phyloP scores from a whole-genome alignment of 1,140 invertebrate genomes.

The Drosophila willistoni region DNA sequence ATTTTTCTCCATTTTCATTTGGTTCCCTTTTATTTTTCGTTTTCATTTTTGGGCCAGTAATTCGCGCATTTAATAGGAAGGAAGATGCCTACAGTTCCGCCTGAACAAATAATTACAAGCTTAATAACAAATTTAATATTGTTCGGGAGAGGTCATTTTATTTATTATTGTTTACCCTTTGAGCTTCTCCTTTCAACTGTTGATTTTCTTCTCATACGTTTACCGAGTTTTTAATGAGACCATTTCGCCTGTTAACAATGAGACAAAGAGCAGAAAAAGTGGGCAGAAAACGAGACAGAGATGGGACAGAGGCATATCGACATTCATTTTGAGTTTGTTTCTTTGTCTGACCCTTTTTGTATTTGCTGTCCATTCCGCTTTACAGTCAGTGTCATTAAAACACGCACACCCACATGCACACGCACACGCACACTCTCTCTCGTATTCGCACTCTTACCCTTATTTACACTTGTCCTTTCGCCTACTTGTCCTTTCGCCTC shows the following conservation, averaged over 20 bases:
- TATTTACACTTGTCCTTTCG: conserved; percentile 50
- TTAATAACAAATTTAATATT: conserved; percentile 80
- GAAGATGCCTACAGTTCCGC: conserved; percentile 66
- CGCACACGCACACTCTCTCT: conserved; percentile 7
- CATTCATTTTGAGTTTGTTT: conserved; percentile 9
- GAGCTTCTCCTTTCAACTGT: conserved; percentile 43
- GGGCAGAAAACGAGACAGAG: background rate
- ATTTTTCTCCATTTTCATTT: conserved; percentile 54
- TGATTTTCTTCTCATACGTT: conserved; percentile 65
- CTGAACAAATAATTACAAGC: conserved; percentile 74
- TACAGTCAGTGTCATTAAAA: conserved; percentile 44
- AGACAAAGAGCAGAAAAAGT: conserved; percentile 8
- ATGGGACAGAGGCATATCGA: conserved; percentile 33
- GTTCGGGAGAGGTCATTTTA: conserved; percentile 51
- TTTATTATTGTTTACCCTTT: conserved; percentile 56
- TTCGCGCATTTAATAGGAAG: conserved; percentile 47
- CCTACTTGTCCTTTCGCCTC: background rate
- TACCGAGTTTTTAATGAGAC: conserved; percentile 70
- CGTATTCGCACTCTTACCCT: conserved; percentile 12
- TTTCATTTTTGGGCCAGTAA: conserved; percentile 24
- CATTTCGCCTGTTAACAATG: conserved; percentile 46
- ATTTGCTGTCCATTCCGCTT: conserved; percentile 48
- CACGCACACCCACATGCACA: conserved; percentile 6
- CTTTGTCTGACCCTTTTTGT: conserved; percentile 29
- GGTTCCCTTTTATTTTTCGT: background rate